A percentile compares a stretch with the other conserved stretches of the same genome.
phyloP scores from a whole-genome alignment of 2,113 vertebrate genomes.

The Leptobrachium leishanense region DNA sequence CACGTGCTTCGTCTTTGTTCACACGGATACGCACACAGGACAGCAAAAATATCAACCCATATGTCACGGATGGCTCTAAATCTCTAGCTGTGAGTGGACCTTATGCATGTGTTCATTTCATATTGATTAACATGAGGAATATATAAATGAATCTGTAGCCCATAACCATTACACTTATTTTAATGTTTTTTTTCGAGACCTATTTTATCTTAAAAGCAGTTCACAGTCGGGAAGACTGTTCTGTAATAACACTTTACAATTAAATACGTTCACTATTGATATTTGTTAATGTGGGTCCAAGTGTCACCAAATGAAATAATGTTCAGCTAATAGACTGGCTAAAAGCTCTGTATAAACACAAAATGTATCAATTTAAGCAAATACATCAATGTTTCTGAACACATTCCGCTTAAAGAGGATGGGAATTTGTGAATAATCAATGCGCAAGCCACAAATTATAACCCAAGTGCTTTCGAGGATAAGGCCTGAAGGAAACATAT shows the following conservation, averaged over 20 bases:
- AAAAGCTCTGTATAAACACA: conserved; percentile 35
- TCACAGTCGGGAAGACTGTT: not conserved
- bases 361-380: conserved; percentile 16
- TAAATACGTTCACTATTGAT: conserved; percentile 17
- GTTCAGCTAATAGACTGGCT: conserved; percentile 33
- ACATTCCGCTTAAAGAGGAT: conserved; percentile 5
- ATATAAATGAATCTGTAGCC: too few relatives aligned
- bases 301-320: conserved; percentile 40
- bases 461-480: conserved; percentile 22
- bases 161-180: too few relatives aligned
- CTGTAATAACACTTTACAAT: not conserved
- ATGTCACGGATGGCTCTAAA: too few relatives aligned
- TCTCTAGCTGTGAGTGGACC: too few relatives aligned
- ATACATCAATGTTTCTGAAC: conserved; percentile 7
- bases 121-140: too few relatives aligned
- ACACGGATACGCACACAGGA: too few relatives aligned
- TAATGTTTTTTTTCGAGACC: too few relatives aligned
- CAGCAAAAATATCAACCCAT: too few relatives aligned
- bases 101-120: too few relatives aligned
- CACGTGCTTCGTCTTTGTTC: too few relatives aligned
- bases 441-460: conserved; percentile 41
- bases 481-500: not conserved
- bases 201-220: not conserved
- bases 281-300: conserved; percentile 14
- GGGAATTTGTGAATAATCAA: conserved; percentile 33